These are phyloP conservation scores for Oxyruncus cristatus DNA, from an alignment of 2,113 vertebrate genomes.

Conservation along the genomic window DNA sequence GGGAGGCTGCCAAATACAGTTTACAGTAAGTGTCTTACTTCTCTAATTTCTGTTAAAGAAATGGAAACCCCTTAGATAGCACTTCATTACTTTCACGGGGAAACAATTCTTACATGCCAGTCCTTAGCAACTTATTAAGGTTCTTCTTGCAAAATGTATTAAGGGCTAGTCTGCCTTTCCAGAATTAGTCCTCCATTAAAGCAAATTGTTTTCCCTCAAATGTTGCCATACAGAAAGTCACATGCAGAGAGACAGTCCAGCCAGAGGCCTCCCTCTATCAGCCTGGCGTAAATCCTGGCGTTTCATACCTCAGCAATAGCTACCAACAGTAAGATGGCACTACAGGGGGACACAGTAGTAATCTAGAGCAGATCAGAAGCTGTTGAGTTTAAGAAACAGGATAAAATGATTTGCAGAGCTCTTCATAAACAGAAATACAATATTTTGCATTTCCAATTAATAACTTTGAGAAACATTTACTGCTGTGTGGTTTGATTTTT, in stretches of 20 bases:
- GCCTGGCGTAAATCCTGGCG: neutral
- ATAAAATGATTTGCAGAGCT: neutral
- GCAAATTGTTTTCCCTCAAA: neutral
- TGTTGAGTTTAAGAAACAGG: neutral
- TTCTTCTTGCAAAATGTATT: neutral
- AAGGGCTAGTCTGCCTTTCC: neutral
- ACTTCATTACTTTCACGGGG: neutral
- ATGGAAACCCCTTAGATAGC: neutral
- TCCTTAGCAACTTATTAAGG: neutral
- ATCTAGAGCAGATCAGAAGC: neutral
- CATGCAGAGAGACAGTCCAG: neutral
- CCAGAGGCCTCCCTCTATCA: neutral
- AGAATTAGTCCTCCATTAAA: neutral
- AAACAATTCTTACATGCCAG: neutral
- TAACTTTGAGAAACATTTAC: neutral
- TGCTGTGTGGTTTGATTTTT: neutral
- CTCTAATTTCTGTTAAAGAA: neutral
- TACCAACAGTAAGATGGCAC: neutral
- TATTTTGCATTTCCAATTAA: neutral
- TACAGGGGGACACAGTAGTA: neutral
- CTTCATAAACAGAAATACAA: neutral
- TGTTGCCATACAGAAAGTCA: neutral
- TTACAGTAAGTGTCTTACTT: conserved; percentile 85
- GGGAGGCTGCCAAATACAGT: conserved; percentile 99
- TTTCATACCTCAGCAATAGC: neutral